Evolutionary conservation across 2,797 vertebrate species (phyloP), one percentile per base, ranked within the genome.

Genomic region (Enteromius viviparus): DNA sequence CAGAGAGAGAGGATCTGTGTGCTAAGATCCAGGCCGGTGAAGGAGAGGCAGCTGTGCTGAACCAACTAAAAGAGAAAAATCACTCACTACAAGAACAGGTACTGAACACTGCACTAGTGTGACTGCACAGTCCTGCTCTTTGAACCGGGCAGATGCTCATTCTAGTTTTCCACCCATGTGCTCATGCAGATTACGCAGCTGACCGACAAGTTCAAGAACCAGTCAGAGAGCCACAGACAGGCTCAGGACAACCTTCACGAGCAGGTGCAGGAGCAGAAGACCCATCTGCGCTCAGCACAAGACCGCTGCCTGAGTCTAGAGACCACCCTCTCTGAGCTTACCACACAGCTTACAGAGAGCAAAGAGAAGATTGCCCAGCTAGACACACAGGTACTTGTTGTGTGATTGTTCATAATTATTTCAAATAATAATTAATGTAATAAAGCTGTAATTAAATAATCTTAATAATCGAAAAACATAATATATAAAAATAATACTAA

Each of bases 21-120:
- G 97, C 96, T 84, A 99, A 99, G 94, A 99, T 99, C 90, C 97
- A 99, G 89, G 97, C 97, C 10, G 98, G 98, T 49, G 96, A 99
- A 92, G 98, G 98, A 86, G 98, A 99, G 91, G 96, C 97, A 0
- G 98, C 98, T 3, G 93, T 99, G 80, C 96, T 99, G 80, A 97
- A 95, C 86, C 98, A 99, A 88, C 94, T 99, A 0, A 97, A 99
- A 88, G 98, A 99, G 91, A 99, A 99, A 91, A 99, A 97, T 90
- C 96, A 98, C 45, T 88, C 92, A 0, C 92, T 99, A 49, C 98
- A 99, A 87, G 95, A 97, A 86, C 97, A 99, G 94, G 98, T 99
- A 58, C 32, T 60, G 6, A 42, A 49, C 60, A 14, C 40, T 47
- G 19, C 11, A 77, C 15, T 58, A 34, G 34, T 77, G 15, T 64